phyloP scores from a whole-genome alignment of 2,797 vertebrate species.

The Sphaeramia orbicularis region DNA sequence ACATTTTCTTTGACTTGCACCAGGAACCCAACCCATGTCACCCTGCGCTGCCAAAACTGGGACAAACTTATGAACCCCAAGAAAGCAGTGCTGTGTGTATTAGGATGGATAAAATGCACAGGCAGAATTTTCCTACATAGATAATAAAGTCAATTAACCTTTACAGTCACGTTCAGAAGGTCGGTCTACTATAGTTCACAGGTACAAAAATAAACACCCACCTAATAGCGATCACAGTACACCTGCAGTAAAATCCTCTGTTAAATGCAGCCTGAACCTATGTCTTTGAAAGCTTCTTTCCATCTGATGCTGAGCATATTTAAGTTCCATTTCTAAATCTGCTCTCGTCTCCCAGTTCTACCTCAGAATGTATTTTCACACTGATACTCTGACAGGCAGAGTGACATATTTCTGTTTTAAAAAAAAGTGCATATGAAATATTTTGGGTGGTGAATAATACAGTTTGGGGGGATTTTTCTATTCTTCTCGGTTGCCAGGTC shows the following conservation, averaged over 20 bases:
- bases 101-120: too few relatives aligned
- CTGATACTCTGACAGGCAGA: background rate
- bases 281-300: background rate
- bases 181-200: slow-evolving; percentile 5
- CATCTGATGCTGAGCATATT: background rate
- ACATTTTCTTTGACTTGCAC: too few relatives aligned
- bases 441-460: slow-evolving; percentile 2
- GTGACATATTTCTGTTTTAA: background rate
- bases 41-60: too few relatives aligned
- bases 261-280: slow-evolving; percentile 6
- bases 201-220: slow-evolving; percentile 4
- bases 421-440: slow-evolving; percentile 8
- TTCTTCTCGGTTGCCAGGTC: background rate
- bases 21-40: too few relatives aligned
- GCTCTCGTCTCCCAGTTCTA: background rate
- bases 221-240: background rate
- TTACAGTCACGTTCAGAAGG: background rate
- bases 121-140: too few relatives aligned
- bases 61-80: too few relatives aligned
- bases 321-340: slow-evolving; percentile 5
- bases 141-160: too few relatives aligned
- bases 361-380: background rate
- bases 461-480: background rate
- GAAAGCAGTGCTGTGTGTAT: too few relatives aligned
- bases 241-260: background rate